Evolutionary conservation across 2,797 vertebrate genomes (phyloP).

Genomic region (Scomberomorus guttatus): DNA sequence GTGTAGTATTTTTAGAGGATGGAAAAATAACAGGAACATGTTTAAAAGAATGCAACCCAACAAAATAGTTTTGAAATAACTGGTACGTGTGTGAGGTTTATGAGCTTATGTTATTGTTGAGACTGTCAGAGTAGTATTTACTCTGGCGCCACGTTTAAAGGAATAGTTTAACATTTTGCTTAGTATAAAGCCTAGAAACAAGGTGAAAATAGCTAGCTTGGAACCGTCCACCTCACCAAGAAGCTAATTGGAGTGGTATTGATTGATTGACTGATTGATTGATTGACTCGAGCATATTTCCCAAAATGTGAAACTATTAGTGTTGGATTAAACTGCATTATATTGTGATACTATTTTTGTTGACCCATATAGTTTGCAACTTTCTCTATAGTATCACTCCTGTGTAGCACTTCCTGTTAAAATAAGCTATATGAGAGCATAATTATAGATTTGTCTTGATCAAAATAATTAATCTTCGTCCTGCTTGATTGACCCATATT

Average conservation of each 20-base stretch:
- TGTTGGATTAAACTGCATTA: no score
- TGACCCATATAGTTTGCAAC: slow-evolving; percentile 10
- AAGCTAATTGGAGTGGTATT: neutral
- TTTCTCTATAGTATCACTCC: neutral
- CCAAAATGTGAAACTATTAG: neutral
- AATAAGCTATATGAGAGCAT: neutral
- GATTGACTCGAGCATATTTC: no score
- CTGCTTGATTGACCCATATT: slow-evolving; percentile 60
- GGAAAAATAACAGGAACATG: neutral
- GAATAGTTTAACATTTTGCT: neutral
- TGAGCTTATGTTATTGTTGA: neutral
- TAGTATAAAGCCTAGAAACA: no score
- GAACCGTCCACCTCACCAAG: neutral
- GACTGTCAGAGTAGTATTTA: neutral
- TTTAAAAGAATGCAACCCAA: neutral
- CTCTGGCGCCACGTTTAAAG: neutral
- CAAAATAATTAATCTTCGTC: slow-evolving; percentile 17
- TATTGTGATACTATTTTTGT: neutral
- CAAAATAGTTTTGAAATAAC: neutral
- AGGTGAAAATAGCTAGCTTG: no score
- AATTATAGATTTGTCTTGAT: neutral
- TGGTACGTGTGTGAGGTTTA: neutral
- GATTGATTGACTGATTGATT: neutral
- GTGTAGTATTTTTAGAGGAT: neutral
- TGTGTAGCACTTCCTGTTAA: slow-evolving; percentile 8